These are phyloP conservation scores for Cryptocheilus praepositus DNA, from an alignment of 2,888 invertebrate genomes.

Conservation along the genomic window DNA sequence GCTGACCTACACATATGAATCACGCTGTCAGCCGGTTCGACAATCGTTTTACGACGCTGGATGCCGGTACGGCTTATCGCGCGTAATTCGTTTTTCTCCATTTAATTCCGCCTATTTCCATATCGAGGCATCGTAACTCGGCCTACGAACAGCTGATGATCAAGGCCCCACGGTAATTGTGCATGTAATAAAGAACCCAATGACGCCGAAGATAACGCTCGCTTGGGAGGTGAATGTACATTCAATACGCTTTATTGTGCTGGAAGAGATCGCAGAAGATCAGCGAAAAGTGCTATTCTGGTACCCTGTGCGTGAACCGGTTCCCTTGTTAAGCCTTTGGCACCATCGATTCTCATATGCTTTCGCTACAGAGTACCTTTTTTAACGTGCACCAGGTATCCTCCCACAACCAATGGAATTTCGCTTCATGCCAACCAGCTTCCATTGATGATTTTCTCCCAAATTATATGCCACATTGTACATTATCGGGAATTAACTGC, in stretches of 20 bases:
- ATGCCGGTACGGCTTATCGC: too few relatives aligned
- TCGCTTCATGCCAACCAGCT: not conserved
- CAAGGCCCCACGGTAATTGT: constrained; percentile 5
- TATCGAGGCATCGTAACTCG: too few relatives aligned
- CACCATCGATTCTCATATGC: constrained; percentile 51
- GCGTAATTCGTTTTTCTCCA: too few relatives aligned
- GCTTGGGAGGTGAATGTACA: constrained; percentile 6
- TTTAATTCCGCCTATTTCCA: too few relatives aligned
- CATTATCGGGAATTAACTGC: too few relatives aligned
- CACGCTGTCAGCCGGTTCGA: too few relatives aligned
- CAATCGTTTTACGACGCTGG: too few relatives aligned
- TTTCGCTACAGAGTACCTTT: constrained; percentile 34
- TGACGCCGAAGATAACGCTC: not conserved
- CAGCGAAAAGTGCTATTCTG: not conserved
- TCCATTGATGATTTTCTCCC: too few relatives aligned
- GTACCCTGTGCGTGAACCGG: constrained; percentile 39
- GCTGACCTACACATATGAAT: too few relatives aligned
- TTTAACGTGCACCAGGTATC: constrained; percentile 5
- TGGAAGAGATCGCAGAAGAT: constrained; percentile 3
- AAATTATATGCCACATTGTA: too few relatives aligned
- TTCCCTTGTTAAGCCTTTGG: constrained; percentile 52
- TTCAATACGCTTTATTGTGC: not conserved
- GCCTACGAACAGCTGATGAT: constrained; percentile 2
- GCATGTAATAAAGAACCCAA: not conserved
- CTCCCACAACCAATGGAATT: constrained; percentile 6